Evolutionary conservation across 2,797 vertebrate species (phyloP).

Genomic region (Betta splendens): DNA sequence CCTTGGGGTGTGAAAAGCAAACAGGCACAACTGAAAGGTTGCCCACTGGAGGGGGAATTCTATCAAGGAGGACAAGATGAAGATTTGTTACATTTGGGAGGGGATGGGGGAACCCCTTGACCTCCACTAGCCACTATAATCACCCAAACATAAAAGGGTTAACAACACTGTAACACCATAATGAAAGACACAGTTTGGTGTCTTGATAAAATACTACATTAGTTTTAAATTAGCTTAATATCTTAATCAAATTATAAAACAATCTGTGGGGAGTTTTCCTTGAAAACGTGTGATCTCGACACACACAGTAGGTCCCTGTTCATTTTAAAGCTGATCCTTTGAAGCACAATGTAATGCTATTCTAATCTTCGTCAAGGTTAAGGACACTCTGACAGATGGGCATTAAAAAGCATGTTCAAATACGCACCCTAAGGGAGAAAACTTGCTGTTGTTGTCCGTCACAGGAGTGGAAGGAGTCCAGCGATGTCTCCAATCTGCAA

Average conservation of each 20-base stretch:
- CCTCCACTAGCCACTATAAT: conserved; percentile 56
- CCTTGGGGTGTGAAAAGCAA: conserved; percentile 81
- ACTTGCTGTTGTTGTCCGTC: conserved; percentile 71
- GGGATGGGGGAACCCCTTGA: conserved; percentile 58
- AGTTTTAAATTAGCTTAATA: conserved; percentile 6
- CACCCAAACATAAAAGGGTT: conserved; percentile 42
- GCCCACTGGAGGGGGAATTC: conserved; percentile 79
- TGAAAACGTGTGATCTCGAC: conserved; percentile 12
- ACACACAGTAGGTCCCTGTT: conserved; percentile 21
- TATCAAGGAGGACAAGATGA: conserved; percentile 79
- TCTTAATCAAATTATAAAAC: conserved; percentile 15
- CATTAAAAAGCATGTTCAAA: conserved; percentile 54
- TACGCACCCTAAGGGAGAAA: conserved; percentile 77
- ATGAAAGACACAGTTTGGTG: conserved; percentile 21
- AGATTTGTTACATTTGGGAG: conserved; percentile 76
- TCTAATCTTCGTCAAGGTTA: conserved; percentile 51
- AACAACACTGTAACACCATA: conserved; percentile 32
- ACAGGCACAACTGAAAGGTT: conserved; percentile 78
- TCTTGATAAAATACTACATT: conserved; percentile 14
- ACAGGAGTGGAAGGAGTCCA: conserved; percentile 61
- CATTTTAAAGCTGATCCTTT: conserved; percentile 37
- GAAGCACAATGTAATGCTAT: conserved; percentile 25
- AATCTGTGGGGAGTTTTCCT: conserved; percentile 13
- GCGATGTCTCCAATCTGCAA: conserved; percentile 68
- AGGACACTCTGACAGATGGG: conserved; percentile 47